phyloP scores from a whole-genome alignment of 2,113 vertebrate species.

The Ophiodon elongatus region DNA sequence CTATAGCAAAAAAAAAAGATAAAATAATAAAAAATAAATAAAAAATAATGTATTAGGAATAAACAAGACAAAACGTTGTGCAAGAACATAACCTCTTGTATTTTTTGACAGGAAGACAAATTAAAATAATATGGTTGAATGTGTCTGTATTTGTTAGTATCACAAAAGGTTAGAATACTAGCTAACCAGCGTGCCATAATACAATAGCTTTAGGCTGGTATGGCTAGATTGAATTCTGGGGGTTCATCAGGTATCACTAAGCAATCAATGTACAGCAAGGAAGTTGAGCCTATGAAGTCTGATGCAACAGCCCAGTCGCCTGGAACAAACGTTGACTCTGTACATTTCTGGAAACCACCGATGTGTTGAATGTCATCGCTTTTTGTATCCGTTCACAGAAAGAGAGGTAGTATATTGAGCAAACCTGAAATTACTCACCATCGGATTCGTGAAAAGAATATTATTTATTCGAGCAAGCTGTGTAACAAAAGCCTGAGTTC shows the following conservation, averaged over 20 bases:
- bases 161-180: neutral
- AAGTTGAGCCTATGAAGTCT: neutral
- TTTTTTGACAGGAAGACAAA: neutral
- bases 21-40: neutral
- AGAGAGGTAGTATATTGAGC: too few species aligned
- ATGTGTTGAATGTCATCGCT: neutral
- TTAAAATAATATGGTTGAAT: neutral
- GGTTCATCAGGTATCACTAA: neutral
- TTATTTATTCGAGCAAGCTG: neutral
- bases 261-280: too few species aligned
- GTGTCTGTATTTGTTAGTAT: neutral
- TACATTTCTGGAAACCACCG: neutral
- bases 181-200: neutral
- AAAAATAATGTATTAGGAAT: neutral
- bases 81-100: neutral
- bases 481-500: neutral
- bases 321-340: neutral
- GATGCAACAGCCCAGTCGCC: neutral
- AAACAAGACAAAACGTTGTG: neutral
- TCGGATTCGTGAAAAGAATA: neutral
- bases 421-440: slow-evolving; percentile 19
- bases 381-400: too few species aligned
- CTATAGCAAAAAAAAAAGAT: neutral
- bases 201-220: neutral
- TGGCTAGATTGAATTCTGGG: neutral